Conservation (phyloP, 1,140 invertebrate genomes). For the Drosophila sulfurigaster region DNA sequence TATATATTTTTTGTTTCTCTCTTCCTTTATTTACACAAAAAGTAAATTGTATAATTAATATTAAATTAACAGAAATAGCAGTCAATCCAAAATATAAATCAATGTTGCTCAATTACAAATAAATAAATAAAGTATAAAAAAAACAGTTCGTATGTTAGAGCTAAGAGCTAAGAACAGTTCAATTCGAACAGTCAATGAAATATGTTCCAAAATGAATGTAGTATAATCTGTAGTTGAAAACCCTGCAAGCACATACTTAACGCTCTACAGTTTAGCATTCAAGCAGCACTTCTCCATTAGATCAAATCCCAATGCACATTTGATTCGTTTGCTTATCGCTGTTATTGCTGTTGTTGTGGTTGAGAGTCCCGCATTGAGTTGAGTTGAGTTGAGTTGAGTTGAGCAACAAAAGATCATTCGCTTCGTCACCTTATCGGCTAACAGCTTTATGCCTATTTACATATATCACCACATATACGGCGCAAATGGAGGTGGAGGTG, state of each 20-base stretch:
- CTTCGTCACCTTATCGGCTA: constrained; percentile 16
- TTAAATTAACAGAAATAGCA: too few species aligned
- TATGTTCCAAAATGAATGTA: too few species aligned
- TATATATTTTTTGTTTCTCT: too few species aligned
- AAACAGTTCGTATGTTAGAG: too few species aligned
- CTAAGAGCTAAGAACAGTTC: too few species aligned
- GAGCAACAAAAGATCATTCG: neutral
- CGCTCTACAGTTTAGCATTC: neutral
- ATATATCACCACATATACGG: constrained; percentile 9
- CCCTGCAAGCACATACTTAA: neutral
- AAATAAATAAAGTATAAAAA: too few species aligned
- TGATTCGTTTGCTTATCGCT: neutral
- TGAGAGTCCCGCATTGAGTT: neutral
- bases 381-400: neutral
- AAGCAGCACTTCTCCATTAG: too few species aligned
- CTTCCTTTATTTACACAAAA: too few species aligned
- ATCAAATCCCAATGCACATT: neutral
- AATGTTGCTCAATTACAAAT: too few species aligned
- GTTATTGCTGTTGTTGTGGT: neutral
- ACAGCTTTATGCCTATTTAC: constrained; percentile 14
- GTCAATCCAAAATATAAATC: too few species aligned
- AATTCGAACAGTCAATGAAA: too few species aligned
- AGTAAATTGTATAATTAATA: too few species aligned
- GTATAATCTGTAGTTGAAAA: neutral
- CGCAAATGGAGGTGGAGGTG: neutral